These are phyloP conservation scores for Aeoliscus strigatus DNA, from an alignment of 2,797 vertebrate genomes.

Conservation along the genomic window DNA sequence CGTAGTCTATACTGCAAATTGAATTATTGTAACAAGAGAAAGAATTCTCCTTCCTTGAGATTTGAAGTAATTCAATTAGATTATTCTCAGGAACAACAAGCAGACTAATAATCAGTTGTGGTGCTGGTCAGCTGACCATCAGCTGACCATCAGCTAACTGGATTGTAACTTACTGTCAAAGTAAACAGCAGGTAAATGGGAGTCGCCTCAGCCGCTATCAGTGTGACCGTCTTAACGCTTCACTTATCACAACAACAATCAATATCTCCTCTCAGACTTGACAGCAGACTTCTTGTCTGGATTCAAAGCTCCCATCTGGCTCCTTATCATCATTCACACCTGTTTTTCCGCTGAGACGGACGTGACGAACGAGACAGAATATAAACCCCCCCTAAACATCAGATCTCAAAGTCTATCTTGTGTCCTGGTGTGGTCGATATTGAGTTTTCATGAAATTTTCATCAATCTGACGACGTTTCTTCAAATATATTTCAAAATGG, in stretches of 20 bases:
- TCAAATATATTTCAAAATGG: too few species aligned
- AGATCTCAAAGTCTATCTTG: too few species aligned
- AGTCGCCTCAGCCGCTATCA: background rate
- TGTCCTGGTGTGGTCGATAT: too few species aligned
- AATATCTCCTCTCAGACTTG: constrained; percentile 1
- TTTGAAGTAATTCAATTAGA: too few species aligned
- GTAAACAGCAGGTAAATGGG: background rate
- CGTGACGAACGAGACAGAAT: background rate
- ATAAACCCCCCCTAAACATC: background rate
- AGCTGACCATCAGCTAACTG: background rate
- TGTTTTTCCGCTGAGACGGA: background rate
- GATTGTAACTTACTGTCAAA: background rate
- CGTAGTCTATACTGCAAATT: too few species aligned
- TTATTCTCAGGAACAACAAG: background rate
- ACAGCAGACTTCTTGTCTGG: constrained; percentile 1
- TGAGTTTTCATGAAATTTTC: too few species aligned
- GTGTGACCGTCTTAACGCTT: background rate
- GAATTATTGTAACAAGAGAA: too few species aligned
- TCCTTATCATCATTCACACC: background rate
- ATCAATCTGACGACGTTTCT: too few species aligned
- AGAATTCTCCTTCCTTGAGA: too few species aligned
- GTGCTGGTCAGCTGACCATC: background rate
- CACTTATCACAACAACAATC: background rate
- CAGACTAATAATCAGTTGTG: background rate
- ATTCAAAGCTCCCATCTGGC: background rate